Base-by-base conservation (phyloP, 1,140 invertebrate species). In the Zaprionus africanus region DNA sequence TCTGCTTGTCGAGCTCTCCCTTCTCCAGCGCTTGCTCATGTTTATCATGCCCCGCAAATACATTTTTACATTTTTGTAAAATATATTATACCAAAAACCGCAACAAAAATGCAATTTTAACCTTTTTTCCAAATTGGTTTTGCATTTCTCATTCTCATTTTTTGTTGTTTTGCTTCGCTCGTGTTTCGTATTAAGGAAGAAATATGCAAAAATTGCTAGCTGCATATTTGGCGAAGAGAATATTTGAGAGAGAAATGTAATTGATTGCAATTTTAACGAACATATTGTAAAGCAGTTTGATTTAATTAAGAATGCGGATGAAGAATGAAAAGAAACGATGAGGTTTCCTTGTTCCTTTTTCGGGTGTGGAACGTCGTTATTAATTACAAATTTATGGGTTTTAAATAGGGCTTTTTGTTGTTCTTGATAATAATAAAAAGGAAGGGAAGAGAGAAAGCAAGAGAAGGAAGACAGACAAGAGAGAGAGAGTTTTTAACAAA, bases 241-340 rank as follows among this genome's bases (percentile, higher is more conserved):
- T 51, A 41, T 75, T 56, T 61, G 31, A 38, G 36, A 26, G 36
- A 17, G 22, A 22, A 58, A 63, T 49, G 41, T 59, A 59, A 63
- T 75, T 69, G 38, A 69, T 69, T 69, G 66, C 31, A 38, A 31
- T 62, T 69, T 75, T 75, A 75, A 69, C 72, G 19, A 57, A 24
- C 38, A 69, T 41, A 75, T 75, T 75, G 66, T 70, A 63, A 75
- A 70, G 41, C 22, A 43, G 38, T 63, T 70, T 69, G 58, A 75
- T 75, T 69, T 58, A 75, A 75, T 75, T 58, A 63, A 38, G 57
- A 66, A 57, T 36, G 28, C 22, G 58, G 31, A 19, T 38, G 17
- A 56, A 53, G 67, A 73, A 68, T 41, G 43, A 51, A 36, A 26
- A 24, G 22, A 46, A 46, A 43, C 3, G 6, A n/a, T 17, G 7